These are phyloP conservation scores for Gambusia holbrooki DNA, from an alignment of 2,113 vertebrate species.

Conservation along the genomic window DNA sequence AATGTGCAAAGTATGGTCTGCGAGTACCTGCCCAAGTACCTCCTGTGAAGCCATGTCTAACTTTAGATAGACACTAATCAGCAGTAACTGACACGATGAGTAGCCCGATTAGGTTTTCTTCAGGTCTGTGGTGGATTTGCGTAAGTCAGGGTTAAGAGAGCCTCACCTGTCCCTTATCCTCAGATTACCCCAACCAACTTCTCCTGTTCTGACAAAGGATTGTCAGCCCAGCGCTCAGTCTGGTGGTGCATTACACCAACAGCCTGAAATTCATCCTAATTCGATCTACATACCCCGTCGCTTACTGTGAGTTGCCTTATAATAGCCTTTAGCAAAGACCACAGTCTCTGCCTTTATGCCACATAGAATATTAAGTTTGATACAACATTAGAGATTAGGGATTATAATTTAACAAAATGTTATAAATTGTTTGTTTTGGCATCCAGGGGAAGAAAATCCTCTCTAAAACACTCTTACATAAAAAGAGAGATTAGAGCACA, in stretches of 20 bases:
- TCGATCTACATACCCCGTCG: constrained; percentile 21
- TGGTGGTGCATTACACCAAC: constrained; percentile 23
- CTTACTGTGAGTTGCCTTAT: not conserved
- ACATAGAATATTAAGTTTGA: not conserved
- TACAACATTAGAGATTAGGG: not conserved
- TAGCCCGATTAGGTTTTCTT: not conserved
- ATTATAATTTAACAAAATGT: too few relatives aligned
- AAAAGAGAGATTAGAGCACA: not conserved
- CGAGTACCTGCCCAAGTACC: not conserved
- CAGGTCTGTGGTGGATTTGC: constrained; percentile 15
- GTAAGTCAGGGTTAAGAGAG: constrained; percentile 25
- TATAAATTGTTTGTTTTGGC: not conserved
- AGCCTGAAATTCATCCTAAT: constrained; percentile 33
- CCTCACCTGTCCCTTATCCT: constrained; percentile 47
- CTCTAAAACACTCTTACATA: not conserved
- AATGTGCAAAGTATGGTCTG: not conserved
- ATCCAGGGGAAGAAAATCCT: not conserved
- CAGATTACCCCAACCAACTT: constrained; percentile 23
- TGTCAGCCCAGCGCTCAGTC: constrained; percentile 14
- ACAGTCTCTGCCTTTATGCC: not conserved
- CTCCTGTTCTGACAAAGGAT: constrained; percentile 20
- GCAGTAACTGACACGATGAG: not conserved
- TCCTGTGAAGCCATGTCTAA: not conserved
- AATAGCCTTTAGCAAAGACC: constrained; percentile 1
- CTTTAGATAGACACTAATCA: not conserved